Evolutionary conservation across 2,888 invertebrate genomes (phyloP).

Genomic region (Arge pagana): DNA sequence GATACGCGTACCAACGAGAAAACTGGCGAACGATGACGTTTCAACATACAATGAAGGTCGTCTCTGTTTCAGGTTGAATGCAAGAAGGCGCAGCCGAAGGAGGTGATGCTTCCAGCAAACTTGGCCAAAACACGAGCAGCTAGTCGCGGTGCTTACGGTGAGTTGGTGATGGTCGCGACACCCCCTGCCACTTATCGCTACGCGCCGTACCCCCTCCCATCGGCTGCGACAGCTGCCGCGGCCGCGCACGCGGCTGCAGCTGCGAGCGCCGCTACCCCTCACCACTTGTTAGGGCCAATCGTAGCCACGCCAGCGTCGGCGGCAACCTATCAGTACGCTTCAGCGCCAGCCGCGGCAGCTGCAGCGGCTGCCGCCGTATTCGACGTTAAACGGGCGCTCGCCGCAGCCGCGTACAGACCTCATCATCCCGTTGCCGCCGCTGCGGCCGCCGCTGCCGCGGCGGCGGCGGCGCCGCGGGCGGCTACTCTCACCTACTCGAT

Average conservation of each 20-base stretch:
- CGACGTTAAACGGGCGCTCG: conserved; percentile 64
- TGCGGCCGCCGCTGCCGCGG: conserved; percentile 50
- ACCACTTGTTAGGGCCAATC: conserved; percentile 52
- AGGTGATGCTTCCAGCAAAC: conserved; percentile 99
- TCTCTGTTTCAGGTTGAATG: conserved; percentile 89
- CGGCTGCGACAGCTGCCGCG: conserved; percentile 53
- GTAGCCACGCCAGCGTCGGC: conserved; percentile 47
- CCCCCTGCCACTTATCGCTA: conserved; percentile 62
- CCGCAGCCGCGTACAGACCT: conserved; percentile 65
- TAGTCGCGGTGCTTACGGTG: conserved; percentile 96
- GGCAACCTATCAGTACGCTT: conserved; percentile 49
- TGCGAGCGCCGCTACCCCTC: conserved; percentile 47
- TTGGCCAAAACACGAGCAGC: conserved; percentile 94
- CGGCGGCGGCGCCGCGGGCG: conserved; percentile 53
- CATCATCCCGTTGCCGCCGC: conserved; percentile 60
- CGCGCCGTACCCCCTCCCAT: conserved; percentile 60
- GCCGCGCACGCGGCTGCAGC: conserved; percentile 58
- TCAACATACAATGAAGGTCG: too few relatives aligned
- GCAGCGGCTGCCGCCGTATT: conserved; percentile 59
- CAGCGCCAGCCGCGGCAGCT: conserved; percentile 58
- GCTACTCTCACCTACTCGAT: conserved; percentile 70
- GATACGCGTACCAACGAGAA: too few relatives aligned
- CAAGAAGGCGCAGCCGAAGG: conserved; percentile 99
- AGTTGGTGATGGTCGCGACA: conserved; percentile 88
- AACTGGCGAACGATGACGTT: too few relatives aligned